A percentile compares a stretch with the other conserved stretches of the same genome.
phyloP scores from a whole-genome alignment of 1,140 invertebrate genomes.

The Zaprionus vittiger region DNA sequence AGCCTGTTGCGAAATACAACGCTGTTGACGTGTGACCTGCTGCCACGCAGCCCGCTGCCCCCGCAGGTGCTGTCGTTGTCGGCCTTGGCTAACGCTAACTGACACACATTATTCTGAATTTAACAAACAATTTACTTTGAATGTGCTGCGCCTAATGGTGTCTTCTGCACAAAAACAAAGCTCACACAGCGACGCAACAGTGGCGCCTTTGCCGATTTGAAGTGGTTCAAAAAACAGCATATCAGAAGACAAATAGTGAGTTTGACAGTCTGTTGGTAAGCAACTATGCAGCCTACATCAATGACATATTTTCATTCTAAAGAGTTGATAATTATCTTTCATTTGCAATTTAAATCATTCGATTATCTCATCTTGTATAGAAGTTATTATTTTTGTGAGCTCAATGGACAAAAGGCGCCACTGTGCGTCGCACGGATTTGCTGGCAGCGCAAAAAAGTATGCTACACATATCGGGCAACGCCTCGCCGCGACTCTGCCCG shows the following conservation, averaged over 20 bases:
- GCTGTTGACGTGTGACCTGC: slow-evolving; percentile 36
- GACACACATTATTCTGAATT: slow-evolving; percentile 82
- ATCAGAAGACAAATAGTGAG: too few relatives aligned
- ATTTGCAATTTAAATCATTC: too few relatives aligned
- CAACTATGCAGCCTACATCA: too few relatives aligned
- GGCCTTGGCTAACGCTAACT: slow-evolving; percentile 66
- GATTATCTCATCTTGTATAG: neutral
- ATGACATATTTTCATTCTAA: too few relatives aligned
- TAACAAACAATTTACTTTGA: slow-evolving; percentile 82
- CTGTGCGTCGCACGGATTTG: neutral
- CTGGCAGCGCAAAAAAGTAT: slow-evolving; percentile 23
- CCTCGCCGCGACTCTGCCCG: neutral
- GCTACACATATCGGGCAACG: slow-evolving; percentile 35
- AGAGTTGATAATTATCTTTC: too few relatives aligned
- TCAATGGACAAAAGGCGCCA: too few relatives aligned
- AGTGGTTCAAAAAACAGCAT: too few relatives aligned
- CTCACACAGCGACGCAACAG: slow-evolving; percentile 30
- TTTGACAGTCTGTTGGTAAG: too few relatives aligned
- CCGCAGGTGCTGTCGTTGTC: neutral
- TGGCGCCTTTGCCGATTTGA: neutral
- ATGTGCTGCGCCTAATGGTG: slow-evolving; percentile 77
- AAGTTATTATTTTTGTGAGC: too few relatives aligned
- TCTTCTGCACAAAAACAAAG: slow-evolving; percentile 69
- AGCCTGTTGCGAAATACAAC: slow-evolving; percentile 56
- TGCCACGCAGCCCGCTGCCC: too few relatives aligned